Evolutionary conservation across 2,888 invertebrate species (phyloP).

Genomic region (Catocala sponsa): DNA sequence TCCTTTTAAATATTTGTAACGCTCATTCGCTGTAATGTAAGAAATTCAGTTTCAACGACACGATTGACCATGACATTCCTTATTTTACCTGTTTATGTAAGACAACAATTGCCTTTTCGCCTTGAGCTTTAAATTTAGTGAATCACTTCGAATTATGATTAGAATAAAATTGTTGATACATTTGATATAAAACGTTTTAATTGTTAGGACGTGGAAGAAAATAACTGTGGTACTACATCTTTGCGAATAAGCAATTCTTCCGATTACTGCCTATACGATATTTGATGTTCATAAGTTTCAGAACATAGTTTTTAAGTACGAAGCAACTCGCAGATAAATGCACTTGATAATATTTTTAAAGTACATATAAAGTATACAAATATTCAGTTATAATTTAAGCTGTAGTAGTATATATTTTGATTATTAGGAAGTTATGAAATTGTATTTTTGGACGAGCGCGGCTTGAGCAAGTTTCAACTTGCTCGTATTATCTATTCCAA

Average conservation of each 20-base stretch:
- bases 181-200: constrained; percentile 37
- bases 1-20: constrained; percentile 38
- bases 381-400: constrained; percentile 36
- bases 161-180: constrained; percentile 44
- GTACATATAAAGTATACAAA: constrained; percentile 47
- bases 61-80: constrained; percentile 60
- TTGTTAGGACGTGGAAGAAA: constrained; percentile 39
- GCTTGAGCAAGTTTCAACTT: constrained; percentile 30
- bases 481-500: constrained; percentile 16
- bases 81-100: constrained; percentile 54
- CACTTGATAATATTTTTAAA: constrained; percentile 52
- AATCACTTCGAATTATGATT: constrained; percentile 44
- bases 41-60: constrained; percentile 53
- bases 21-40: constrained; percentile 51
- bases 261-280: constrained; percentile 30
- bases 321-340: constrained; percentile 39
- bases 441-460: constrained; percentile 18
- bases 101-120: constrained; percentile 51
- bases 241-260: constrained; percentile 41
- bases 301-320: constrained; percentile 30
- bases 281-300: constrained; percentile 28
- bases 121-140: constrained; percentile 53
- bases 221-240: constrained; percentile 39
- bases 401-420: constrained; percentile 35
- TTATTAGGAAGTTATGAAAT: constrained; percentile 29